Evolutionary conservation across 2,797 vertebrate species (phyloP).

Genomic region (Parambassis ranga): DNA sequence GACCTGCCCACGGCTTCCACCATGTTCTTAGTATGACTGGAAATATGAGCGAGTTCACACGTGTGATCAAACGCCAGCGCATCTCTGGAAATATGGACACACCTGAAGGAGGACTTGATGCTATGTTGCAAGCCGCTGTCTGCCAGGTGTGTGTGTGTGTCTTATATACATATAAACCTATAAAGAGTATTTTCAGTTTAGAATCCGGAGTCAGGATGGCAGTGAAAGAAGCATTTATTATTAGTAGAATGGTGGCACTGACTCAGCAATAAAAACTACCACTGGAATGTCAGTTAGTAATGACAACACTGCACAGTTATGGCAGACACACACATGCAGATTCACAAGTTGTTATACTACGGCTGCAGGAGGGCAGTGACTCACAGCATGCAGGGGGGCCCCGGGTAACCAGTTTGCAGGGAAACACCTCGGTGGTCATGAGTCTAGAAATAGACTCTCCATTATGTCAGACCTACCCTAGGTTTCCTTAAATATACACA

Average conservation of each 20-base stretch:
- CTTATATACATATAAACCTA: not conserved
- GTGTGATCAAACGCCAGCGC: constrained; percentile 89
- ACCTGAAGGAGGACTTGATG: constrained; percentile 95
- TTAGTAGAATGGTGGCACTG: constrained; percentile 34
- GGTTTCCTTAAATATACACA: constrained; percentile 59
- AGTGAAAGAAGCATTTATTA: constrained; percentile 31
- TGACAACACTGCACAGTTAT: constrained; percentile 47
- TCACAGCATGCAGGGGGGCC: constrained; percentile 45
- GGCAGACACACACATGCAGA: constrained; percentile 34
- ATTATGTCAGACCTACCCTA: constrained; percentile 61
- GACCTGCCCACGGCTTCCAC: constrained; percentile 94
- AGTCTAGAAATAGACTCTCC: constrained; percentile 69
- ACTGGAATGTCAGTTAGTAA: constrained; percentile 49
- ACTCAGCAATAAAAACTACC: constrained; percentile 44
- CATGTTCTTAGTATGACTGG: constrained; percentile 91
- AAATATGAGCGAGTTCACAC: constrained; percentile 93
- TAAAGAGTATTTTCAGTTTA: not conserved
- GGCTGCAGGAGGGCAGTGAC: constrained; percentile 56
- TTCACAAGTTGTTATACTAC: constrained; percentile 31
- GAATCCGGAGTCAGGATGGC: not conserved
- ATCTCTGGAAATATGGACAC: constrained; percentile 98
- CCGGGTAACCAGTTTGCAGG: constrained; percentile 49
- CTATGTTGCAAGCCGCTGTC: constrained; percentile 94
- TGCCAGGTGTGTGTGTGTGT: constrained; percentile 85
- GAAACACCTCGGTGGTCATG: constrained; percentile 53